Percentiles rank a stretch among this genome's conserved stretches.
These are phyloP conservation scores for Gopherus evgoodei DNA, from an alignment of 2,113 vertebrate genomes.

Conservation along the genomic window DNA sequence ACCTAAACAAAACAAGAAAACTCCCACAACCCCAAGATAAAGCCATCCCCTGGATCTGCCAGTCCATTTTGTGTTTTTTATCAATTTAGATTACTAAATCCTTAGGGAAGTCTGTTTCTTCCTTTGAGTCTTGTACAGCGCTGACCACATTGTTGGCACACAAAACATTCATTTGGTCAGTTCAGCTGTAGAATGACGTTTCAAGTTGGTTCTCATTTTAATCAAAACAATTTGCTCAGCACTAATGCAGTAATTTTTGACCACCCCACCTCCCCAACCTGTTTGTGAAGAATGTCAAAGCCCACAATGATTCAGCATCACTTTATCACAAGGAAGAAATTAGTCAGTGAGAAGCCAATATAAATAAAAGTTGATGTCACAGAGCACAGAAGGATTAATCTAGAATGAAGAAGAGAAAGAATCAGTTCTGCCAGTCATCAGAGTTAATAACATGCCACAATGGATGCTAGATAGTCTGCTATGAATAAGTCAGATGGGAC, in stretches of 20 bases:
- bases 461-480: not conserved
- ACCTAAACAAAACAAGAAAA: not conserved
- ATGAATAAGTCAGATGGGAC: not conserved
- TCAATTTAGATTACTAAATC: not conserved
- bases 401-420: not conserved
- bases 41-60: not conserved
- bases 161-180: not conserved
- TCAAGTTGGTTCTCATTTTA: not conserved
- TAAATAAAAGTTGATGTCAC: not conserved
- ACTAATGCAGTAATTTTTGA: not conserved
- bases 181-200: not conserved
- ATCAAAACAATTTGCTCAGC: not conserved
- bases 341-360: not conserved
- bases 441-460: not conserved
- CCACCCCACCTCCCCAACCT: not conserved
- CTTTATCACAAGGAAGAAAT: not conserved
- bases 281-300: not conserved
- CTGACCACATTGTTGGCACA: not conserved
- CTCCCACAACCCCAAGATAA: not conserved
- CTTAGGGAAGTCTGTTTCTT: not conserved
- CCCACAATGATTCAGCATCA: not conserved
- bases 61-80: not conserved
- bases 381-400: not conserved
- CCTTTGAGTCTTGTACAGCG: not conserved
- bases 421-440: not conserved